A percentile compares a stretch with the other conserved stretches of the same genome.
Conservation (phyloP, 2,888 invertebrate species). For the Cyclophora albipunctata region DNA sequence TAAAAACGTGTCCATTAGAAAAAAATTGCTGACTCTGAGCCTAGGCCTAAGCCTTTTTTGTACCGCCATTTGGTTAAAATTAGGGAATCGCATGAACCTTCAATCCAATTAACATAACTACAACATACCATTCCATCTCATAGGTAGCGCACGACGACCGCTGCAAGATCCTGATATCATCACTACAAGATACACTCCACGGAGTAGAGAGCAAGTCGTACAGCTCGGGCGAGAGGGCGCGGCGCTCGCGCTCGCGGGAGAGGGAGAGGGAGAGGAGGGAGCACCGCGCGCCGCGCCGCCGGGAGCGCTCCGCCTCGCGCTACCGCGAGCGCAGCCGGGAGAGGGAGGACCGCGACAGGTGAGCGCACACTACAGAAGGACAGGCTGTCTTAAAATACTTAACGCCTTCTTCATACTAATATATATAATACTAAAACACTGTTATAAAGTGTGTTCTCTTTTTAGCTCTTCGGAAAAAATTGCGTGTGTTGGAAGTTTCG, state of each 20-base stretch:
- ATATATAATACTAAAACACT: too few relatives aligned
- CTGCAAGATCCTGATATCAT: constrained; percentile 97
- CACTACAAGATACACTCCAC: constrained; percentile 96
- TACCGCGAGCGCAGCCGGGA: constrained; percentile 64
- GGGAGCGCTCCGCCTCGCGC: constrained; percentile 56
- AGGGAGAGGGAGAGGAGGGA: constrained; percentile 47
- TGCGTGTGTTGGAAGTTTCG: too few relatives aligned
- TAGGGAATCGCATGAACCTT: too few relatives aligned
- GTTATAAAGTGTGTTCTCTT: too few relatives aligned
- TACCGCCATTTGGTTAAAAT: too few relatives aligned
- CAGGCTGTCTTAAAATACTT: too few relatives aligned
- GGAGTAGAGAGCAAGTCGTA: constrained; percentile 99
- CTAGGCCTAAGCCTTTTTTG: too few relatives aligned
- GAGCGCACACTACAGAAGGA: background rate
- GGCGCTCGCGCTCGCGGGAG: constrained; percentile 66
- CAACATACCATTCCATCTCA: background rate
- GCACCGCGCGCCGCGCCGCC: constrained; percentile 55
- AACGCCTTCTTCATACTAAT: too few relatives aligned
- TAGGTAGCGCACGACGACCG: constrained; percentile 94
- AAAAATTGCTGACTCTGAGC: too few relatives aligned
- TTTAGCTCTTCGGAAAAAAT: too few relatives aligned
- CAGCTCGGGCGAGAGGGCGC: constrained; percentile 74
- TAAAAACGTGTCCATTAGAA: too few relatives aligned
- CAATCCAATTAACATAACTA: background rate
- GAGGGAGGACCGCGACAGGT: constrained; percentile 65